Base-by-base conservation (phyloP, 2,797 vertebrate genomes). In the Benthosema pterotum region DNA sequence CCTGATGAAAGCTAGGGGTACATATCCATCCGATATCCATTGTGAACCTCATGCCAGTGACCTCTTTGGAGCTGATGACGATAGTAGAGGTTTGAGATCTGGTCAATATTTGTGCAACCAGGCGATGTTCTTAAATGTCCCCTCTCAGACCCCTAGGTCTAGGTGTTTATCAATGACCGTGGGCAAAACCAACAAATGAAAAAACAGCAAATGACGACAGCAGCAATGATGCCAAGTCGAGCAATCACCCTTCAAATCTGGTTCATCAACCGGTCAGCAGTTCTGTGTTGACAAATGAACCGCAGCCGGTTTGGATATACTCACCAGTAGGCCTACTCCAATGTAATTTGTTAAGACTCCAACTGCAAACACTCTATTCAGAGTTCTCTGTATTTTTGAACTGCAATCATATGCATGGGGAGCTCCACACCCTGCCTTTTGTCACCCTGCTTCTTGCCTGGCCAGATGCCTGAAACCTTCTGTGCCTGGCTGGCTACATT, bases 61-160 rank as follows among this genome's bases (percentile, higher is more conserved):
- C 87, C 86, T 54, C 58, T 53, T 60, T 11, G n/a, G 38, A 57
- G 60, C 61, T 54, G 69, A 72, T 87, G 76, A 83, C 72, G 77
- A 63, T 42, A 72, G 57, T 42, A 19, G 3, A 55, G 11, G 47
- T 48, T 46, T 63, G 17, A 18, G 19, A 57, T 43, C 32, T 3
- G 60, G 84, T 89, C 80, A 87, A 89, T 90, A 87, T 90, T 88
- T 90, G 75, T 66, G 63, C 53, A 49, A 67, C 18, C 65, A 67
- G 65, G 69, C 3, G 2, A 22, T 47, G 63, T 77, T 65, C 71
- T 65, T 78, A 47, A 59, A 56, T 43, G 68, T 73, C 61, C 52
- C 53, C n/a, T 64, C 62, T 65, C 7, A 68, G 74, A 61, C 71
- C 74, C 74, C 60, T 22, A 3, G 45, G 17, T 70, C 59, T 1